Base-by-base conservation (phyloP, 2,888 invertebrate genomes). In the Conops quadrifasciatus region DNA sequence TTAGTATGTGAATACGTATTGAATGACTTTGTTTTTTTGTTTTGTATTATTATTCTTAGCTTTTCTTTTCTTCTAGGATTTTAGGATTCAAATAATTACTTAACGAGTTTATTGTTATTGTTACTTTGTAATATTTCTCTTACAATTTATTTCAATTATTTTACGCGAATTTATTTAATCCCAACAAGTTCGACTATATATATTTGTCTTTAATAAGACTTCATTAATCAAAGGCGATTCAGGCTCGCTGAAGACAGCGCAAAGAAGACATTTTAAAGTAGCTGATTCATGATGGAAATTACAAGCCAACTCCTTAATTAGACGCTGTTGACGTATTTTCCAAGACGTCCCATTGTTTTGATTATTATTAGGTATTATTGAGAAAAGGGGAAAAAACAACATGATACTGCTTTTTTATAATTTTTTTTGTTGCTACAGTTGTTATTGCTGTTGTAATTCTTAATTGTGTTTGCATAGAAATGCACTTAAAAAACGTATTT, bases 201-300 rank as follows among this genome's bases (percentile, higher is more conserved):
- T 19, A 49, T 49, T 49, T n/a, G 13, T n/a, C 49, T 5, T 30
- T 16, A 63, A 63, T 11, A 63, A 51, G 24, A 43, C 63, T 71
- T 73, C 76, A 76, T 76, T 76, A 77, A 77, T 77, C 76, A 77
- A 72, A 62, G 28, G 65, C 71, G 68, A 28, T 66, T 77, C 75
- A 73, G 47, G 36, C 71, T 72, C 36, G 36, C 9, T 36, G 36
- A 36, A 36, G 36, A 9, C n/a, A 26, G 28, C 4, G 49, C 51
- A 64, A 67, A 69, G 21, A 4, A 36, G 28, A 69, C 30, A 36
- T 49, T 58, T 15, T 15, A 68, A 76, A 74, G 74, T 67, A 68
- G 77, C 72, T 47, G 74, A 75, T 73, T 75, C 77, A 75, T 77
- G 75, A 74, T 75, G 69, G 56, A 74, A 74, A 75, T 74, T 66